Conservation (phyloP, 2,797 vertebrate genomes). For the Dermochelys coriacea region DNA sequence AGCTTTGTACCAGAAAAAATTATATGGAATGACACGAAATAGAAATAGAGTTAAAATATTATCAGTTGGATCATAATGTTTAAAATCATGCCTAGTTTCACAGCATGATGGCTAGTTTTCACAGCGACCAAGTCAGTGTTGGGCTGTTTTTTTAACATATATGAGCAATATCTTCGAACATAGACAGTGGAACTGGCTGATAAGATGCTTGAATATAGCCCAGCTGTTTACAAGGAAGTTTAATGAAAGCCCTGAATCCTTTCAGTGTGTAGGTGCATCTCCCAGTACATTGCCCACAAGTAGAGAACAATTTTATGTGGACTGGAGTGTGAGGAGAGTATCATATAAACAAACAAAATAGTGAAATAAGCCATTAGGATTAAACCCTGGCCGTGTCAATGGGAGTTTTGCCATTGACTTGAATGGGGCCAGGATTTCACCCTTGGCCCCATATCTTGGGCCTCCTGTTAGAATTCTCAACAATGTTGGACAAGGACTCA, state of each 20-base stretch:
- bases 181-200: constrained; percentile 9
- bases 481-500: rapidly evolving
- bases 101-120: constrained; percentile 44
- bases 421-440: not conserved
- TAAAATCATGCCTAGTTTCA: constrained; percentile 51
- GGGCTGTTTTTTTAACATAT: constrained; percentile 47
- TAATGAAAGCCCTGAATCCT: not conserved
- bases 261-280: rapidly evolving
- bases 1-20: constrained; percentile 61
- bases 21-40: constrained; percentile 48
- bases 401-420: not conserved
- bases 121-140: not conserved
- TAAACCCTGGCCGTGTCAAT: not conserved
- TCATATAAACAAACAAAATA: rapidly evolving
- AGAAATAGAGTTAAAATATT: constrained; percentile 59
- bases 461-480: rapidly evolving
- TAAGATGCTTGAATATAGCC: not conserved
- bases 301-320: not conserved
- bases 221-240: not conserved
- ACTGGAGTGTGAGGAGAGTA: not conserved
- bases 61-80: constrained; percentile 47
- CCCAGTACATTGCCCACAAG: not conserved
- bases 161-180: constrained; percentile 30
- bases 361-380: not conserved
- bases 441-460: not conserved